phyloP scores from a whole-genome alignment of 2,797 vertebrate genomes.

The Sebastes oblongus region DNA sequence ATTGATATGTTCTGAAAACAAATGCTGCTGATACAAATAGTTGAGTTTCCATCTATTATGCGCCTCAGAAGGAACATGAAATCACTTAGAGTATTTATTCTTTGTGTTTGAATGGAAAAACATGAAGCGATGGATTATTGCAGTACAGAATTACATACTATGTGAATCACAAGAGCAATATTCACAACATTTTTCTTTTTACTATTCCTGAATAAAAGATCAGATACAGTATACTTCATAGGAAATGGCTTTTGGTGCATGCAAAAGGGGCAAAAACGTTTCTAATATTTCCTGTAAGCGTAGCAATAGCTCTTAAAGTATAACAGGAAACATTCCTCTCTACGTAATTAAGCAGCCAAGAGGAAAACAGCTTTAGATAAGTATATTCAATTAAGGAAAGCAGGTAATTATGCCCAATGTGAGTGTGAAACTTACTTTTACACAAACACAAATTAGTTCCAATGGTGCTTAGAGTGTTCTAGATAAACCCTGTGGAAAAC shows the following conservation, averaged over 20 bases:
- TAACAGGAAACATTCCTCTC: conserved; percentile 30
- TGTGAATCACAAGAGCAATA: not conserved
- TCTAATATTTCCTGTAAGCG: not conserved
- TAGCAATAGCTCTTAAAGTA: not conserved
- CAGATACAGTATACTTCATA: not conserved
- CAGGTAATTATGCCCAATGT: conserved; percentile 56
- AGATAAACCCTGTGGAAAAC: conserved; percentile 37
- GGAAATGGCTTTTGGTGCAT: not conserved
- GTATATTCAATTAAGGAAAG: conserved; percentile 50
- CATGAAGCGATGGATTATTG: not conserved
- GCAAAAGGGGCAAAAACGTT: not conserved
- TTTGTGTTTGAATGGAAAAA: not conserved
- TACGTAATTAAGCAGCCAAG: conserved; percentile 37
- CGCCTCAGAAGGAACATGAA: not conserved
- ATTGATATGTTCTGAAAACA: conserved; percentile 22
- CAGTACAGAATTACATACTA: not conserved
- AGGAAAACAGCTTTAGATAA: conserved; percentile 33
- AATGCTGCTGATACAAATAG: conserved; percentile 2
- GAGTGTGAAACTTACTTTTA: conserved; percentile 46
- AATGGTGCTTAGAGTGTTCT: not conserved
- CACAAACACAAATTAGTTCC: conserved; percentile 35
- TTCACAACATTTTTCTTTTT: not conserved
- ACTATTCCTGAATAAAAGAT: not conserved
- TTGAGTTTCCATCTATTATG: conserved; percentile 2
- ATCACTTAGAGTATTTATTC: not conserved